Evolutionary conservation across 2,888 invertebrate genomes (phyloP), one percentile per base, ranked within the genome.

Genomic region (Drymonia ruficornis): DNA sequence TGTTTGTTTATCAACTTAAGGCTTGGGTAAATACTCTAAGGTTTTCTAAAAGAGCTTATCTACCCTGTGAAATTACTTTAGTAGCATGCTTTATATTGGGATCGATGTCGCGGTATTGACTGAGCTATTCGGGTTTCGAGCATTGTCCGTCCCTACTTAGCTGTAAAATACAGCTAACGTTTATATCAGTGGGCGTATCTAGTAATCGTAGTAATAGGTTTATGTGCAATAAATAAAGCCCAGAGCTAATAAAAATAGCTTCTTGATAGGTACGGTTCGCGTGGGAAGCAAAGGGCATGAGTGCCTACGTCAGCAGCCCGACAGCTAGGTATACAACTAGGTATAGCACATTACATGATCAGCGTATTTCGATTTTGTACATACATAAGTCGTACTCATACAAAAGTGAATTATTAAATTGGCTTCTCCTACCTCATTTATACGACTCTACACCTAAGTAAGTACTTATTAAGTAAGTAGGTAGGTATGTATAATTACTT

Each of bases 211-310:
- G 16, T 40, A 51, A 49, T 55, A 53, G n/a, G 52, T 56, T 53
- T 45, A 62, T 49, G 51, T 56, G 56, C 48, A 56, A 61, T 68
- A 65, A 61, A 65, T 65, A 61, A 19, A 53, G 46, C 34, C 18
- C 42, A 23, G 29, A 49, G 59, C 63, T 58, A 63, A 65, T 65
- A 64, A 72, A 70, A 72, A 61, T 62, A 72, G 63, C 64, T 74
- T 63, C 63, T 67, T 43, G 57, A 53, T 59, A n/a, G n/a, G n/a
- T n/a, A 56, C 55, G 49, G 63, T 67, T 67, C 63, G 89, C 86
- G 89, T 87, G 85, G 86, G 88, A 72, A 70, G 78, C 63, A 86
- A 87, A 89, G 89, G 88, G 88, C 84, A 85, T 65, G 76, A 74
- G 65, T 74, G 74, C 78, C 87, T 87, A 87, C 90, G 90, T 90